Evolutionary conservation across 2,888 invertebrate genomes (phyloP).

Genomic region (Odontothrips loti): DNA sequence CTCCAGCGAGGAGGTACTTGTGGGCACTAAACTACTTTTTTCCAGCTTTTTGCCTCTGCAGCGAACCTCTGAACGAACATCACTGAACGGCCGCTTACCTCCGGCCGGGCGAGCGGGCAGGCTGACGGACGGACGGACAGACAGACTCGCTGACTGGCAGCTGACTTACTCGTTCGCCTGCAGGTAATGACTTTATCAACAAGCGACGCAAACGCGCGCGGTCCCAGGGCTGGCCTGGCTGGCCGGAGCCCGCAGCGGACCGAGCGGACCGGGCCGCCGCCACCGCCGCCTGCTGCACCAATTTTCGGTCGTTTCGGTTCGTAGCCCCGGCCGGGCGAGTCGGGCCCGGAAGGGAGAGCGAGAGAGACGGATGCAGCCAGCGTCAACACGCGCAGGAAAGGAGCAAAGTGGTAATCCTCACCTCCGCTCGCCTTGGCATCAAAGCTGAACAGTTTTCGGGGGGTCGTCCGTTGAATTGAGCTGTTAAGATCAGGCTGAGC

Average conservation of each 20-base stretch:
- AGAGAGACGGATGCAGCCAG: neutral
- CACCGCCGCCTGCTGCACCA: constrained; percentile 3
- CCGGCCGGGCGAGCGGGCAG: neutral
- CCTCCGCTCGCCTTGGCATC: neutral
- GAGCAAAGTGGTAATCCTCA: neutral
- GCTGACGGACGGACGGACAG: neutral
- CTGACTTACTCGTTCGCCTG: constrained; percentile 10
- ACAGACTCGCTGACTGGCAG: neutral
- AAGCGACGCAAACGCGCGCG: no score
- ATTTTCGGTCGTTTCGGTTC: constrained; percentile 24
- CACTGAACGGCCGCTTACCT: no score
- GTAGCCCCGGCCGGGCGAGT: neutral
- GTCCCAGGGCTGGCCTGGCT: neutral
- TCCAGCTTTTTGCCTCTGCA: no score
- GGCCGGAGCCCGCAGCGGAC: no score
- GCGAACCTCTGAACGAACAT: no score
- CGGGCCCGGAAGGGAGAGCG: neutral
- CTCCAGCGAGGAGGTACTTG: no score
- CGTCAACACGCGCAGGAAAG: neutral
- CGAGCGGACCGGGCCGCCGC: no score
- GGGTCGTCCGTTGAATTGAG: no score
- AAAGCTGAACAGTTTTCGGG: neutral
- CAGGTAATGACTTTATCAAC: constrained; percentile 26
- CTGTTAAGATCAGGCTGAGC: no score
- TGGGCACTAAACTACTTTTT: no score